Evolutionary conservation across 2,797 vertebrate species (phyloP), one percentile per base, ranked within the genome.

Genomic region (Tiaroga cobitis): DNA sequence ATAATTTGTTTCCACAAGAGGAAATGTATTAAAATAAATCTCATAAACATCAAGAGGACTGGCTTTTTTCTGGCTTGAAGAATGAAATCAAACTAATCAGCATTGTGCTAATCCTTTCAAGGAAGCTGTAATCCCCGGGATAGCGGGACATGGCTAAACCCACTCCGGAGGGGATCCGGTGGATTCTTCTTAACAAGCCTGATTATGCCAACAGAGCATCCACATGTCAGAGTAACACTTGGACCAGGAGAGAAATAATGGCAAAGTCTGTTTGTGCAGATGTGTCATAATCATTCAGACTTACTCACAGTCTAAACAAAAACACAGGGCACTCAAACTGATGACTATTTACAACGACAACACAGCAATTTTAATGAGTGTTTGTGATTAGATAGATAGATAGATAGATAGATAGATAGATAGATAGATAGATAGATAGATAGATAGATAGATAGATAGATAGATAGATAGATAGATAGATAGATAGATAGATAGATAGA

Each of bases 31-130:
- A 84, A 84, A 90, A 89, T 88, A 83, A 91, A 90, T 86, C 86
- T 87, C 88, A 74, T 76, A 83, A 87, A 86, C 85, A 87, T 90
- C 81, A 90, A 86, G 83, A 87, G 77, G 34, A 46, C 87, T 81
- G 81, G 78, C 83, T 78, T 67, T 78, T 75, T 51, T 77, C 77
- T 81, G 73, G 70, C 54, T 73, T 76, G 41, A 87, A 79, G 84
- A 90, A 89, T 87, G 78, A 90, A 89, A 91, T 88, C 87, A 86
- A 81, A 84, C 86, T 86, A 88, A 90, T 90, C 88, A 90, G 83
- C 81, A 83, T 85, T 67, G 77, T 84, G 86, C 67, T 90, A 90
- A 90, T 90, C 89, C 90, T 84, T 88, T 82, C 85, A 86, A 87
- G 81, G 67, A 86, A 81, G 84, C 86, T 80, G 75, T 86, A 90